Evolutionary conservation across 2,888 invertebrate species (phyloP), one percentile per base, ranked within the genome.

Genomic region (Gari tellinella): DNA sequence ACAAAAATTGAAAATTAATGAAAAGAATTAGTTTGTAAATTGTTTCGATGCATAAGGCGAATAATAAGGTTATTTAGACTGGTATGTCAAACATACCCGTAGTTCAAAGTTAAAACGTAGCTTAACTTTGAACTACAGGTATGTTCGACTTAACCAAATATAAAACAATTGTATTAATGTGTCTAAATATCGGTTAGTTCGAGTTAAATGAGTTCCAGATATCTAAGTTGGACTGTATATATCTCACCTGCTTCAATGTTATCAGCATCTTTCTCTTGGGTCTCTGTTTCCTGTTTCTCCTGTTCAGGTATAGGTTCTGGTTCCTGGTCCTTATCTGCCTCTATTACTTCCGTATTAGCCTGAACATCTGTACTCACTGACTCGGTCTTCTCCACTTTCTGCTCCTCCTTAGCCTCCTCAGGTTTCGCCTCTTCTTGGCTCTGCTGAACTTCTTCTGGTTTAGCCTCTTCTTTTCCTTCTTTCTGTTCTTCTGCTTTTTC

Each of bases 321-420:
- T 19, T 60, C 73, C 26, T 62, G 56, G 31, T 51, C 65, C 17
- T 37, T 4, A 26, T 75, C 77, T 46, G 74, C 74, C 26, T 57
- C 67, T 55, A 74, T 72, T 48, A 61, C 73, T 4, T 66, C 82
- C 37, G 73, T 74, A 23, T 53, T 55, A 5, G 52, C 55, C 37
- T 51, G 23, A 26, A 45, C 23, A 45, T 52, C 43, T 43, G 31
- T 25, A 10, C 31, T 31, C 23, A 23, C 65, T 57, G 51, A 56
- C 19, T 55, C 41, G 19, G 61, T 63, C 49, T 25, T 37, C 38
- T 77, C 64, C 31, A 23, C 53, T 46, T 65, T 61, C 14, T 57
- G 46, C 25, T 63, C 66, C 21, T 49, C 60, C 38, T 64, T 41
- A 21, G 57, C 46, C 17, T 57, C 61, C 37, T 63, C 58, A 49